A percentile compares a stretch with the other conserved stretches of the same genome.
Evolutionary conservation across 2,888 invertebrate species (phyloP).

Genomic region (Rhamnusium bicolor): DNA sequence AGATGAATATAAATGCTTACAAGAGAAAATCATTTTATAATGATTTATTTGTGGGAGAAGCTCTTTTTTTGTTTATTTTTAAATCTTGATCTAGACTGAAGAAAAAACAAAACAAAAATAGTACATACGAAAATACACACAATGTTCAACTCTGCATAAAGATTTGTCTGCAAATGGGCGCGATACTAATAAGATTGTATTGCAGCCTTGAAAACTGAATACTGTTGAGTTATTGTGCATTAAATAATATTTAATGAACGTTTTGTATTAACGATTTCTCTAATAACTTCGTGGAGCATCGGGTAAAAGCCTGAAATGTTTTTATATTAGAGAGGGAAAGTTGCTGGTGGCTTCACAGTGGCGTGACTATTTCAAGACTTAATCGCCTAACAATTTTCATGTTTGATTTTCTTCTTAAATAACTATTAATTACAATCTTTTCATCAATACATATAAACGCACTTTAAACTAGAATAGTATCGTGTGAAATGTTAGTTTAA

Average conservation of each 20-base stretch:
- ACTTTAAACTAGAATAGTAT: neutral
- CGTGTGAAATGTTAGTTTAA: too few species aligned
- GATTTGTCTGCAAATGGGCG: too few species aligned
- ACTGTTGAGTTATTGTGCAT: slow-evolving; percentile 7
- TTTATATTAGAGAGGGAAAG: slow-evolving; percentile 37
- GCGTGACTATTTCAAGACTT: slow-evolving; percentile 13
- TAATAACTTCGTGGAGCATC: slow-evolving; percentile 39
- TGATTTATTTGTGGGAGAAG: too few species aligned
- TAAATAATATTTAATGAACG: slow-evolving; percentile 45
- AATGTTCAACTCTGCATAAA: too few species aligned
- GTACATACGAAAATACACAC: too few species aligned
- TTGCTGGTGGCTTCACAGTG: slow-evolving; percentile 23
- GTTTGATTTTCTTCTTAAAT: neutral
- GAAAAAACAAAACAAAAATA: too few species aligned
- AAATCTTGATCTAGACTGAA: too few species aligned
- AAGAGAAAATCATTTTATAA: too few species aligned
- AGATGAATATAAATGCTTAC: neutral
- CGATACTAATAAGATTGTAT: neutral
- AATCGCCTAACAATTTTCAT: neutral
- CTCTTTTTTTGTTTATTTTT: too few species aligned
- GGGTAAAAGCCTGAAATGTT: slow-evolving; percentile 43
- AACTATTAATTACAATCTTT: neutral
- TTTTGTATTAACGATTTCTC: slow-evolving; percentile 46
- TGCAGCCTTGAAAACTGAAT: neutral
- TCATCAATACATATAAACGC: neutral